Evolutionary conservation across 2,888 invertebrate species (phyloP).

Genomic region (Ophion costatus): DNA sequence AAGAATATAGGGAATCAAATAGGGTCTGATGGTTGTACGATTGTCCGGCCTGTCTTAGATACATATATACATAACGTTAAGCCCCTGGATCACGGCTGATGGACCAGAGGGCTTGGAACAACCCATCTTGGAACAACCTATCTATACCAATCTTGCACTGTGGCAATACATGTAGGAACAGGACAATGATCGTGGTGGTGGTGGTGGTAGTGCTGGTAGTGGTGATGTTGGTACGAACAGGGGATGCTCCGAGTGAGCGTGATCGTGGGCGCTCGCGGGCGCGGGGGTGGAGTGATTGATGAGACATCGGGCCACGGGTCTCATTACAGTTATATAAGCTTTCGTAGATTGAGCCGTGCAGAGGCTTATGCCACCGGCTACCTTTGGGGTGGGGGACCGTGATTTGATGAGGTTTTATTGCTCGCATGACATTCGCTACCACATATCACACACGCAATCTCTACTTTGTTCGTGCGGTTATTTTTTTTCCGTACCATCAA

Average conservation of each 20-base stretch:
- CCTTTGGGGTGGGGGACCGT: conserved; percentile 76
- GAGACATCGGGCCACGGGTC: conserved; percentile 82
- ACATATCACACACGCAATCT: conserved; percentile 45
- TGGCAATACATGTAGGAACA: conserved; percentile 34
- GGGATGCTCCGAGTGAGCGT: conserved; percentile 62
- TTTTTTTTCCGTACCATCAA: conserved; percentile 44
- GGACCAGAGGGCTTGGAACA: conserved; percentile 67
- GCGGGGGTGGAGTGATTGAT: conserved; percentile 82
- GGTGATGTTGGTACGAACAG: conserved; percentile 46
- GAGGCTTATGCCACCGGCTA: conserved; percentile 80
- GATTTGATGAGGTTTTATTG: conserved; percentile 84
- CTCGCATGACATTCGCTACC: conserved; percentile 76
- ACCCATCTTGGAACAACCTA: conserved; percentile 63
- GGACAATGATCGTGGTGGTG: conserved; percentile 55
- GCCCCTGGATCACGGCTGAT: conserved; percentile 75
- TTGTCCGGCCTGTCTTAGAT: conserved; percentile 66
- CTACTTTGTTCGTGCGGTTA: conserved; percentile 61
- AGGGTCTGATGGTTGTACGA: conserved; percentile 62
- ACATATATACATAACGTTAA: conserved; percentile 70
- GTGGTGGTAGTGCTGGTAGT: conserved; percentile 39
- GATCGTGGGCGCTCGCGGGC: conserved; percentile 67
- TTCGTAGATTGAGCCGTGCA: conserved; percentile 82
- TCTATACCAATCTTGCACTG: conserved; percentile 62
- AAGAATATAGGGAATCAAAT: conserved; percentile 66
- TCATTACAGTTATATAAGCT: conserved; percentile 84